A percentile compares a stretch with the other conserved stretches of the same genome.
These are phyloP conservation scores for Otocyon megalotis DNA, from an alignment of 2,113 vertebrate species.

Conservation along the genomic window DNA sequence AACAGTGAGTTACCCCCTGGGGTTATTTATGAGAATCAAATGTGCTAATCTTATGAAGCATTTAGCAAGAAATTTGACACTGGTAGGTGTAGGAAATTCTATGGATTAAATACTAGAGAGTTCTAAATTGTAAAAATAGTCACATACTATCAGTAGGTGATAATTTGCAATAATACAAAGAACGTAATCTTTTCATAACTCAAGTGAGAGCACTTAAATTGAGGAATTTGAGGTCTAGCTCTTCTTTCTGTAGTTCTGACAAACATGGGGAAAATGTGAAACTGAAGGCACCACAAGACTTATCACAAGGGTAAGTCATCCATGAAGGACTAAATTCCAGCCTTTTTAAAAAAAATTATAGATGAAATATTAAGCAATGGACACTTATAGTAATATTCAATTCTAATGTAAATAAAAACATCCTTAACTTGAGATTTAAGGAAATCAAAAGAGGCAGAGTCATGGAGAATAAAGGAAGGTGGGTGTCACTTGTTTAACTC, in stretches of 20 bases:
- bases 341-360: neutral
- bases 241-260: neutral
- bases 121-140: neutral
- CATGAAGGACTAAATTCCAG: neutral
- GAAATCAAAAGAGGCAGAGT: neutral
- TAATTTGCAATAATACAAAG: neutral
- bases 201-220: neutral
- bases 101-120: neutral
- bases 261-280: neutral
- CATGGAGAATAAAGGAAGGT: neutral
- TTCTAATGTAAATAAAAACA: neutral
- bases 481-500: neutral
- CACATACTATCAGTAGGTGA: neutral
- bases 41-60: neutral
- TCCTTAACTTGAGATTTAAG: neutral
- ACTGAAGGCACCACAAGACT: neutral
- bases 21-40: neutral
- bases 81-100: neutral
- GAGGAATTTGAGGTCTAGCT: neutral
- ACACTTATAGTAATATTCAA: neutral
- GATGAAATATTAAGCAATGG: neutral
- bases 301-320: neutral
- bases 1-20: neutral
- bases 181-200: neutral
- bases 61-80: neutral